Conservation (phyloP, 2,888 invertebrate species). For the Pandemis heparana region DNA sequence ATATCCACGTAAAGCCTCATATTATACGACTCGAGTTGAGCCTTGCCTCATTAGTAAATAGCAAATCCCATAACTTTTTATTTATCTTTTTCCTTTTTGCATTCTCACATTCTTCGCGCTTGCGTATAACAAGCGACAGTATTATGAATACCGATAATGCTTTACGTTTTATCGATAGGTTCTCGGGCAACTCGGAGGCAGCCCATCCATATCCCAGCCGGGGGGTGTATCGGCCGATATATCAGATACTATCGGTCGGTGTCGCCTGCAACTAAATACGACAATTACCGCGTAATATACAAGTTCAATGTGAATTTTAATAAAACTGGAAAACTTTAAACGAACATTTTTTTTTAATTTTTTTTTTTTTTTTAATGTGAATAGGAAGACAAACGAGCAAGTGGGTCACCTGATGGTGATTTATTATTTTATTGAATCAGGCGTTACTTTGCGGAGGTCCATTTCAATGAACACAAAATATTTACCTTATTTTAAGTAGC, state of each 20-base stretch:
- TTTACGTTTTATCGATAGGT: constrained; percentile 47
- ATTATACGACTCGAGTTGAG: neutral
- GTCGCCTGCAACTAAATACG: constrained; percentile 72
- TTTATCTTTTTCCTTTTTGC: neutral
- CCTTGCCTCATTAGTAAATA: neutral
- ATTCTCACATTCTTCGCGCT: neutral
- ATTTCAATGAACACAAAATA: too few species aligned
- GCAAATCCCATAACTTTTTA: neutral
- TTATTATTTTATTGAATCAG: too few species aligned
- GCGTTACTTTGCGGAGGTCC: too few species aligned
- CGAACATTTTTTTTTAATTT: too few species aligned
- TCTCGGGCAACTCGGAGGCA: constrained; percentile 58
- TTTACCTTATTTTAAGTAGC: too few species aligned
- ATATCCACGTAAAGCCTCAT: neutral
- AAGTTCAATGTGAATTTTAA: constrained; percentile 18
- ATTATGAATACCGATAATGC: constrained; percentile 66
- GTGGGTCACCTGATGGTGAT: too few species aligned
- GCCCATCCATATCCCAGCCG: constrained; percentile 66
- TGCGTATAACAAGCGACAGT: constrained; percentile 60
- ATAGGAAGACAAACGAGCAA: too few species aligned
- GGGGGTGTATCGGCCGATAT: constrained; percentile 67
- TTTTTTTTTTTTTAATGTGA: too few species aligned
- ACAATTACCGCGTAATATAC: constrained; percentile 63
- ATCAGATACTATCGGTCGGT: constrained; percentile 74
- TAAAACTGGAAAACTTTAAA: neutral